A percentile compares a stretch with the other conserved stretches of the same genome.
These are phyloP conservation scores for Druon quercuslanigerum DNA, from an alignment of 1,140 invertebrate species.

Conservation along the genomic window DNA sequence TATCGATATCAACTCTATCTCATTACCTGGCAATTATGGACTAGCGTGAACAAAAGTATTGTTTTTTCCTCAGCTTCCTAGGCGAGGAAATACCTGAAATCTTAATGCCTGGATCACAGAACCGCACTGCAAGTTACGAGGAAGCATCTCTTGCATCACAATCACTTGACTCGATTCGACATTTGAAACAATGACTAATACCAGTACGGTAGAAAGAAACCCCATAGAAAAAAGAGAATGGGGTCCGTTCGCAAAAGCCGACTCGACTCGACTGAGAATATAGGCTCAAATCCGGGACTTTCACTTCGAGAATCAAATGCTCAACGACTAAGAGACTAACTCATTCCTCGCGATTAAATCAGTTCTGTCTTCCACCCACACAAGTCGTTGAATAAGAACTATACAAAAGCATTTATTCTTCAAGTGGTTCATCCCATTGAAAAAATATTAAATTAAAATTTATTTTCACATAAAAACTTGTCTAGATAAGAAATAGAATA, in stretches of 20 bases:
- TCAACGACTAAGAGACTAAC: neutral
- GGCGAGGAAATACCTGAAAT: neutral
- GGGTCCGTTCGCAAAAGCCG: neutral
- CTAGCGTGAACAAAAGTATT: too few relatives aligned
- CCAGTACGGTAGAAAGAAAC: neutral
- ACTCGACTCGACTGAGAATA: conserved; percentile 2
- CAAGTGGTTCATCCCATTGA: too few relatives aligned
- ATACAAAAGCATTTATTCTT: too few relatives aligned
- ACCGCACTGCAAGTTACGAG: neutral
- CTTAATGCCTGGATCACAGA: neutral
- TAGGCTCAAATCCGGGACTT: conserved; percentile 1
- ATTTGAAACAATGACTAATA: neutral
- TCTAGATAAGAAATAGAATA: too few relatives aligned
- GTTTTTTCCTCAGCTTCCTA: neutral
- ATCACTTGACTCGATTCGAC: too few relatives aligned
- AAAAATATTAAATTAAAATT: too few relatives aligned
- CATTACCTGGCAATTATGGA: too few relatives aligned
- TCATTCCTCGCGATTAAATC: conserved; percentile 1
- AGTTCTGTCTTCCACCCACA: conserved; percentile 8
- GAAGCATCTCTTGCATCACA: too few relatives aligned
- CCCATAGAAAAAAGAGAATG: neutral
- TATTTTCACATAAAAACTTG: too few relatives aligned
- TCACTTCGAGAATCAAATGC: neutral
- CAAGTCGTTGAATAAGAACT: neutral
- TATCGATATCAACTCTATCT: too few relatives aligned